Percentiles rank a stretch among this genome's conserved stretches.
phyloP scores from a whole-genome alignment of 2,113 vertebrate species.

The Delphinus delphis region DNA sequence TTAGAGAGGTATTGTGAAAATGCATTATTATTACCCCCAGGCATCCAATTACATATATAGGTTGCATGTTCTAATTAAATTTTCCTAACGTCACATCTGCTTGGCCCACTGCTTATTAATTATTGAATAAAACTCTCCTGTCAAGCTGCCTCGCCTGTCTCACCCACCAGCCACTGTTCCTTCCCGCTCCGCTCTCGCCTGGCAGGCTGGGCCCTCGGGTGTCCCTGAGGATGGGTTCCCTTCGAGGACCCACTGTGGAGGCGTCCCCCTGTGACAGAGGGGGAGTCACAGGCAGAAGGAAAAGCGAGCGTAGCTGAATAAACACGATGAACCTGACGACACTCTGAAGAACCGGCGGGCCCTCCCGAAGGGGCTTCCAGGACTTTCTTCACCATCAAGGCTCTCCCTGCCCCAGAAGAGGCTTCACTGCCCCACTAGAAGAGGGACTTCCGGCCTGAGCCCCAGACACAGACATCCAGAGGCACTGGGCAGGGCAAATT shows the following conservation, averaged over 20 bases:
- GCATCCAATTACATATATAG: neutral
- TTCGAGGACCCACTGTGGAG: neutral
- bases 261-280: rapidly evolving
- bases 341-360: neutral
- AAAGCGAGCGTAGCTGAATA: rapidly evolving
- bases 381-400: neutral
- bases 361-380: neutral
- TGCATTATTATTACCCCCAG: no score
- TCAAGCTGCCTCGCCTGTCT: neutral
- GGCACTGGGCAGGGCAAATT: rapidly evolving
- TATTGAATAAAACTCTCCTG: neutral
- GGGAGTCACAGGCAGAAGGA: neutral
- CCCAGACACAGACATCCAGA: neutral
- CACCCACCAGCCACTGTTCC: neutral
- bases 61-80: neutral
- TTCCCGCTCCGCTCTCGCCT: rapidly evolving
- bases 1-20: neutral
- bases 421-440: neutral
- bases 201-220: rapidly evolving
- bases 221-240: neutral
- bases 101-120: neutral
- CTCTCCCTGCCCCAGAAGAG: neutral
- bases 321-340: rapidly evolving
- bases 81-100: neutral
- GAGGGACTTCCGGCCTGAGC: rapidly evolving